These are phyloP conservation scores for Macaria liturata DNA, from an alignment of 2,888 invertebrate genomes.

Conservation along the genomic window DNA sequence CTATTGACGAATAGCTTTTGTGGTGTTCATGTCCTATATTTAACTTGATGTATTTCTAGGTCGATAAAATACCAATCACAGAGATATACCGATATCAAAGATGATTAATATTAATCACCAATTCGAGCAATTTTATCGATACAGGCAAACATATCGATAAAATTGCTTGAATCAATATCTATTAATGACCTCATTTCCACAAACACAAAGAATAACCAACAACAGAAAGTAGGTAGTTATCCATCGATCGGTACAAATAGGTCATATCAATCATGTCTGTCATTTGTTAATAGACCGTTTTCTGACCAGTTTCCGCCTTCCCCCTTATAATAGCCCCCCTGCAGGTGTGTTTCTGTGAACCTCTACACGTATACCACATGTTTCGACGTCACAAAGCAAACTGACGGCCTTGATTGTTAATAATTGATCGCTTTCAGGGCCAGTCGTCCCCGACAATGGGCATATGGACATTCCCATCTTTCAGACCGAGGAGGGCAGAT, in stretches of 20 bases:
- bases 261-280: constrained; percentile 52
- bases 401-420: constrained; percentile 68
- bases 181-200: constrained; percentile 4
- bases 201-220: constrained; percentile 9
- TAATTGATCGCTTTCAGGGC: constrained; percentile 78
- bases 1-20: background rate
- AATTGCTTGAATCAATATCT: background rate
- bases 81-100: too few relatives aligned
- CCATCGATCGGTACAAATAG: constrained; percentile 50
- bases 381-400: constrained; percentile 41
- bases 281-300: constrained; percentile 46
- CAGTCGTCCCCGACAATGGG: constrained; percentile 67
- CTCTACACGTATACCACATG: constrained; percentile 50
- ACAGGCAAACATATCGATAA: background rate
- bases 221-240: constrained; percentile 27
- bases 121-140: too few relatives aligned
- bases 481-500: constrained; percentile 94
- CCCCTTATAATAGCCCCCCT: constrained; percentile 45
- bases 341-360: constrained; percentile 54
- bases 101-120: too few relatives aligned
- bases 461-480: constrained; percentile 91
- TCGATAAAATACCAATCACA: too few relatives aligned
- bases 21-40: too few relatives aligned
- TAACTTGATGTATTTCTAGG: too few relatives aligned
- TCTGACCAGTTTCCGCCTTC: constrained; percentile 46